Evolutionary conservation across 1,140 invertebrate species (phyloP), one percentile per base, ranked within the genome.

Genomic region (Nephila pilipes): DNA sequence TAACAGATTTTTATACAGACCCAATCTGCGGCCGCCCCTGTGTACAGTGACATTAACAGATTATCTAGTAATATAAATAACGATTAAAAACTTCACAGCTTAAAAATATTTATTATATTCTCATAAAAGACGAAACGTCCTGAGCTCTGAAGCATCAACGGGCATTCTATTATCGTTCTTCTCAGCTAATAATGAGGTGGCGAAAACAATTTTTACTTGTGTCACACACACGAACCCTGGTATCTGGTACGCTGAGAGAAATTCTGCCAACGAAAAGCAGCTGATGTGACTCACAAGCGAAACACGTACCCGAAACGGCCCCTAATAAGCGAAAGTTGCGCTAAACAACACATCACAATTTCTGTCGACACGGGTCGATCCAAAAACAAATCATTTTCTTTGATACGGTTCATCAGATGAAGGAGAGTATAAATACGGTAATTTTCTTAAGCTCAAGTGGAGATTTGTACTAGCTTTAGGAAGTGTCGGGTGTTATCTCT

Each of bases 271-370:
- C 55, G 18, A n/a, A n/a, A 25, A 87, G 22, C 85, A 63, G 85
- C 85, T 87, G 85, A 87, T 87, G 32, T 63, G 85, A 87, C 58
- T 87, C 55, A 87, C 22, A 20, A n/a, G 32, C 12, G 1, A n/a
- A 63, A 32, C 58, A 36, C 32, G 22, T 22, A 55, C 85, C 85
- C 46, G 32, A 87, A 87, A 36, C 32, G 57, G 85, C 85, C 85
- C 58, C 85, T 87, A 87, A 87, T 87, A 87, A 87, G 85, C 55
- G 32, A n/a, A 46, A 81, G 36, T 20, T 54, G 80, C 22, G 80
- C 46, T 81, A 81, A 75, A 54, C 36, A 81, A 81, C 36, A n/a
- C 36, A 80, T 80, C 75, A n/a, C 38, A 38, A 80, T 12, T n/a
- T 81, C 46, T 75, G 46, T 81, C 46, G 80, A 81, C 80, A 81